A percentile compares a stretch with the other conserved stretches of the same genome.
Evolutionary conservation across 2,888 invertebrate species (phyloP).

Genomic region (Gasteruption jaculator): DNA sequence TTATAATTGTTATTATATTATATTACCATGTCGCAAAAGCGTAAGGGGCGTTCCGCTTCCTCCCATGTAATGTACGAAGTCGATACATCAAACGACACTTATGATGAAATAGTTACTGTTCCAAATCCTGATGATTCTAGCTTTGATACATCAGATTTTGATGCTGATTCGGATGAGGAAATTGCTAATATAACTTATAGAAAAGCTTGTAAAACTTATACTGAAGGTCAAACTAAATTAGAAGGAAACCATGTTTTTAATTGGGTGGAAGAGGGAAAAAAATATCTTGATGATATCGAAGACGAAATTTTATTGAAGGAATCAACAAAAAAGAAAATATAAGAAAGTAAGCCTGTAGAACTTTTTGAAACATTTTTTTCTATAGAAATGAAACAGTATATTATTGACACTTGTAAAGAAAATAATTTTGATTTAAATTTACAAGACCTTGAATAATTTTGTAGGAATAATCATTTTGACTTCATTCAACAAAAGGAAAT

Average conservation of each 20-base stretch:
- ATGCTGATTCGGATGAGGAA: constrained; percentile 12
- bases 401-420: constrained; percentile 21
- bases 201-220: constrained; percentile 14
- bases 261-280: constrained; percentile 20
- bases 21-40: too few species aligned
- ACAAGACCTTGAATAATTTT: constrained; percentile 13
- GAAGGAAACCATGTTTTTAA: constrained; percentile 16
- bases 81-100: background rate
- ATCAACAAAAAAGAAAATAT: constrained; percentile 9
- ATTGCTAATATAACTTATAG: constrained; percentile 3
- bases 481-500: constrained; percentile 18
- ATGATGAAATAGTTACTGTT: background rate
- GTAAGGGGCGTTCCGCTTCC: background rate
- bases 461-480: constrained; percentile 18
- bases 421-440: constrained; percentile 20
- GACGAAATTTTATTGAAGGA: constrained; percentile 15
- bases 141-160: constrained; percentile 10
- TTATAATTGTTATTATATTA: too few species aligned
- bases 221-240: constrained; percentile 17
- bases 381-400: constrained; percentile 22
- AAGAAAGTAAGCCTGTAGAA: constrained; percentile 14
- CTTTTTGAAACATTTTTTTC: constrained; percentile 23
- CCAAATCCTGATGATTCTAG: constrained; percentile 1
- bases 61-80: background rate
- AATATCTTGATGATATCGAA: constrained; percentile 12